Conservation (phyloP, 2,888 invertebrate species). For the Parapristionchus giblindavisi region DNA sequence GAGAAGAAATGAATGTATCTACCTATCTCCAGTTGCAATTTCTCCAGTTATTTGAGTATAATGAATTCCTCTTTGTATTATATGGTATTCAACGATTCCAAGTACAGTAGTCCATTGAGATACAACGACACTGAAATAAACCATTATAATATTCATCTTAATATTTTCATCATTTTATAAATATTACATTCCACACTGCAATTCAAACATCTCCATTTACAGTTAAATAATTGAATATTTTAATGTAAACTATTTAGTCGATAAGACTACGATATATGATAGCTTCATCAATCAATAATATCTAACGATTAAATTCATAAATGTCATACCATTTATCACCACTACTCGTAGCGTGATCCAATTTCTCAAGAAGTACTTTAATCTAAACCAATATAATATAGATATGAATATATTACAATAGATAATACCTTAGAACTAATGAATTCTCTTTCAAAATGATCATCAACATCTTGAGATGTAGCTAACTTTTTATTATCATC, state of each 20-base stretch:
- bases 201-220: background rate
- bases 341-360: conserved; percentile 41
- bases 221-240: background rate
- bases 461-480: conserved; percentile 5
- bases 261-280: too few species aligned
- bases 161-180: too few species aligned
- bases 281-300: too few species aligned
- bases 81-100: conserved; percentile 78
- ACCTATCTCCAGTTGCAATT: conserved; percentile 73
- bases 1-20: background rate
- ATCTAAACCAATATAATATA: conserved; percentile 37
- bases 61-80: conserved; percentile 70
- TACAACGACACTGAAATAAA: conserved; percentile 79
- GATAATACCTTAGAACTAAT: background rate
- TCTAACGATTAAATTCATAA: background rate
- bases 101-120: conserved; percentile 92
- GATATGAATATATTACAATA: background rate
- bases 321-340: conserved; percentile 50
- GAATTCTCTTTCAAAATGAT: conserved; percentile 2
- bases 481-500: background rate
- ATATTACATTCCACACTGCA: too few species aligned
- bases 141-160: too few species aligned
- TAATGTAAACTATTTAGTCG: too few species aligned
- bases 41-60: conserved; percentile 81
- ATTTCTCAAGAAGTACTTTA: conserved; percentile 43